Percentiles rank a stretch among this genome's conserved stretches.
These are phyloP conservation scores for Lysandra bellargus DNA, from an alignment of 2,888 invertebrate genomes.

Conservation along the genomic window DNA sequence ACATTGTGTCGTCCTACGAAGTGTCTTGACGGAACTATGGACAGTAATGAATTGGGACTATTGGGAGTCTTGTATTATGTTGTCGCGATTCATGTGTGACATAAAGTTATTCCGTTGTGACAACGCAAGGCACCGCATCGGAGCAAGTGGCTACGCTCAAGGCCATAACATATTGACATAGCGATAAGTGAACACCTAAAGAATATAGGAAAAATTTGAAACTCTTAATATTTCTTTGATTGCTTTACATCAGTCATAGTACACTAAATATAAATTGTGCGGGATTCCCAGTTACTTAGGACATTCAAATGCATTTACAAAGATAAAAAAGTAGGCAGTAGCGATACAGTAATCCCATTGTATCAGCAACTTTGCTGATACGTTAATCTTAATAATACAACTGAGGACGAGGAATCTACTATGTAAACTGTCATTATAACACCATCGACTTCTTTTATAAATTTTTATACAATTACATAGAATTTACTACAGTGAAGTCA, in stretches of 20 bases:
- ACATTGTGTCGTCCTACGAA: no score
- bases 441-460: background rate
- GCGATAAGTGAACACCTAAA: background rate
- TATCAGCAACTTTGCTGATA: conserved; percentile 1
- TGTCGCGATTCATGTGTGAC: no score
- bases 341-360: background rate
- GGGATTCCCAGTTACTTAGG: background rate
- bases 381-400: background rate
- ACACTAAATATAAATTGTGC: conserved; percentile 27
- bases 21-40: no score
- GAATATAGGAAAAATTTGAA: background rate
- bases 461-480: background rate
- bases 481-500: background rate
- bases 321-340: conserved; percentile 25
- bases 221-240: background rate
- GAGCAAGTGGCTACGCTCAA: conserved; percentile 29
- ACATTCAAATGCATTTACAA: conserved; percentile 28
- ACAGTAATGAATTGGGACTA: no score
- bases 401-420: background rate
- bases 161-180: background rate
- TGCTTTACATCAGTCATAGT: conserved; percentile 14
- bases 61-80: no score
- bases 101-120: no score
- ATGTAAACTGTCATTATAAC: background rate
- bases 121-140: background rate